phyloP scores from a whole-genome alignment of 1,140 invertebrate genomes.

The Phymastichus coffea region DNA sequence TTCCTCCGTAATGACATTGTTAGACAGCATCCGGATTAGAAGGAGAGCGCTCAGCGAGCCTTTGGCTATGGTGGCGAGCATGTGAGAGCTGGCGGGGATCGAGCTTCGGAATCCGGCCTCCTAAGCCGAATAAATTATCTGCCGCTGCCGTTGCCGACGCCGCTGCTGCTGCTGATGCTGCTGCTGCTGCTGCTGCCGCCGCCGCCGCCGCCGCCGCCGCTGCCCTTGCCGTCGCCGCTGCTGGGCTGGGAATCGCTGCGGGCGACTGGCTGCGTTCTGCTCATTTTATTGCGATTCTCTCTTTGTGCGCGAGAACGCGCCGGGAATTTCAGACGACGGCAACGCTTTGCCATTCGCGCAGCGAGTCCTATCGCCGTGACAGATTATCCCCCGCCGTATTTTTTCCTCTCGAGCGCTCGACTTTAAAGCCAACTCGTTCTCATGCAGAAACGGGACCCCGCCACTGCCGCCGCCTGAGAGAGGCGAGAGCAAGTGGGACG shows the following conservation, averaged over 20 bases:
- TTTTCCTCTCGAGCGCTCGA: no score
- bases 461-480: background rate
- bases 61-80: background rate
- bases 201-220: no score
- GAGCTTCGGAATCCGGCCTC: background rate
- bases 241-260: conserved; percentile 25
- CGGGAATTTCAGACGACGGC: no score
- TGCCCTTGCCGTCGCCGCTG: no score
- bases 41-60: background rate
- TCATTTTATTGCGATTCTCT: conserved; percentile 26
- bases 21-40: background rate
- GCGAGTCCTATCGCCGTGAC: no score
- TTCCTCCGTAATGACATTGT: conserved; percentile 1
- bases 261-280: conserved; percentile 20
- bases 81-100: background rate
- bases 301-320: conserved; percentile 21
- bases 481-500: no score
- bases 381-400: no score
- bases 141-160: no score
- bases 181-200: no score
- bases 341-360: no score
- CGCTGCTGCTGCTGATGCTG: no score
- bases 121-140: conserved; percentile 55
- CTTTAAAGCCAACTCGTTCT: no score
- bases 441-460: background rate